These are phyloP conservation scores for Morpho achilles DNA, from an alignment of 2,888 invertebrate species.

Conservation along the genomic window DNA sequence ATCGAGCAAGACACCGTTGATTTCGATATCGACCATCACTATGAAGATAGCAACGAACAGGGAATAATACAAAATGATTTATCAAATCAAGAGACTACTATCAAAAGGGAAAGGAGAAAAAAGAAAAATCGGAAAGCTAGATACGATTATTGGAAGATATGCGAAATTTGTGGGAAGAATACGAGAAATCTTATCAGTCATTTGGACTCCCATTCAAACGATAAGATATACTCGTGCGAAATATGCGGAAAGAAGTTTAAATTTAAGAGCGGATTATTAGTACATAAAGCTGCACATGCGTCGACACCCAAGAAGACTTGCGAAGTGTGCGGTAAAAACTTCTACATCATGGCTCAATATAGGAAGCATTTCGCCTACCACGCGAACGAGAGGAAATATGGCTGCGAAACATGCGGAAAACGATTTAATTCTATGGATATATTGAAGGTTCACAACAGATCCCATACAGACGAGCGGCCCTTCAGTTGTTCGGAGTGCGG, in stretches of 20 bases:
- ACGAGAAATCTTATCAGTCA: constrained; percentile 63
- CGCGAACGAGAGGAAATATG: constrained; percentile 72
- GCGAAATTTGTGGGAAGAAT: constrained; percentile 69
- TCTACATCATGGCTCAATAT: constrained; percentile 71
- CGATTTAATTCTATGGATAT: constrained; percentile 76
- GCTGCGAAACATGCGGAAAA: constrained; percentile 75
- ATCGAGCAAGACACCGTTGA: constrained; percentile 20
- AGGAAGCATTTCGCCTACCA: constrained; percentile 73
- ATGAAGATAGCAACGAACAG: constrained; percentile 32
- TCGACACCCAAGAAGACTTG: constrained; percentile 72
- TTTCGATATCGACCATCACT: constrained; percentile 36
- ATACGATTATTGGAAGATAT: constrained; percentile 69
- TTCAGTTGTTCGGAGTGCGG: constrained; percentile 68
- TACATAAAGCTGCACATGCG: constrained; percentile 67
- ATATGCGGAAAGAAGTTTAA: constrained; percentile 72
- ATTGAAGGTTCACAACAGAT: constrained; percentile 67
- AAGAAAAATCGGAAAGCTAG: constrained; percentile 45
- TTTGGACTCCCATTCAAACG: constrained; percentile 61
- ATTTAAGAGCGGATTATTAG: constrained; percentile 65
- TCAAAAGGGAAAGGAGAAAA: constrained; percentile 34
- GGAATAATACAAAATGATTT: constrained; percentile 11
- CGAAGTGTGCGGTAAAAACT: constrained; percentile 74
- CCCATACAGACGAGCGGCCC: constrained; percentile 70
- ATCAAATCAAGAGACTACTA: constrained; percentile 29
- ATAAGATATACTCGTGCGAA: constrained; percentile 61